Percentiles rank a stretch among this genome's conserved stretches.
phyloP scores from a whole-genome alignment of 2,888 invertebrate genomes.

The Troides helena region DNA sequence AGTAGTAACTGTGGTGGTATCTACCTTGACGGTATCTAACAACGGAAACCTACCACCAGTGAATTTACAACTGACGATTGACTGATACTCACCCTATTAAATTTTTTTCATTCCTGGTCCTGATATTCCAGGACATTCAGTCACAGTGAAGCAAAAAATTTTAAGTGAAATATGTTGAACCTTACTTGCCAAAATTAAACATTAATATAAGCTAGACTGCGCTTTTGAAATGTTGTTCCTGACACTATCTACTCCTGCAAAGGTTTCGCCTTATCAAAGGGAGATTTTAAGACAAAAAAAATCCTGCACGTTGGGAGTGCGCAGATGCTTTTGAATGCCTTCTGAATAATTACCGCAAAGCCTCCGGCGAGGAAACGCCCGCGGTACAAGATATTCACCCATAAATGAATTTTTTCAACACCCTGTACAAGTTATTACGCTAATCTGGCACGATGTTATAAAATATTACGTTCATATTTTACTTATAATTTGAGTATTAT shows the following conservation, averaged over 20 bases:
- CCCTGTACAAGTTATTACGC: slow-evolving; percentile 11
- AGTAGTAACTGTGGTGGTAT: too few species aligned
- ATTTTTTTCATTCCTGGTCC: too few species aligned
- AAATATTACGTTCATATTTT: neutral
- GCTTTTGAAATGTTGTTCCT: slow-evolving; percentile 11
- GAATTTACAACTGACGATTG: too few species aligned
- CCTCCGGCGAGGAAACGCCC: slow-evolving; percentile 43
- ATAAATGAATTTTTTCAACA: slow-evolving; percentile 20
- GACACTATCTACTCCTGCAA: slow-evolving; percentile 24
- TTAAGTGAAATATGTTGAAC: neutral
- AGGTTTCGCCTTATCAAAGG: slow-evolving; percentile 37
- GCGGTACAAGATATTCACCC: slow-evolving; percentile 25
- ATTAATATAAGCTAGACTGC: slow-evolving; percentile 10
- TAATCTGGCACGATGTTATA: neutral
- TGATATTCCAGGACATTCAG: too few species aligned
- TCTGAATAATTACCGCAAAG: slow-evolving; percentile 67
- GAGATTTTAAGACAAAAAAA: slow-evolving; percentile 50
- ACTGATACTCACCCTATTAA: too few species aligned
- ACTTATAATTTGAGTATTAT: neutral
- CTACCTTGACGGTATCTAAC: too few species aligned
- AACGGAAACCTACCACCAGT: too few species aligned
- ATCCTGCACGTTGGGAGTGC: slow-evolving; percentile 53
- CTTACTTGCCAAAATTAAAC: neutral
- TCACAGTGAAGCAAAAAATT: too few species aligned
- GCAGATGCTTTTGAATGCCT: slow-evolving; percentile 67